Base-by-base conservation (phyloP, 2,888 invertebrate genomes). In the Horisme vitalbata region DNA sequence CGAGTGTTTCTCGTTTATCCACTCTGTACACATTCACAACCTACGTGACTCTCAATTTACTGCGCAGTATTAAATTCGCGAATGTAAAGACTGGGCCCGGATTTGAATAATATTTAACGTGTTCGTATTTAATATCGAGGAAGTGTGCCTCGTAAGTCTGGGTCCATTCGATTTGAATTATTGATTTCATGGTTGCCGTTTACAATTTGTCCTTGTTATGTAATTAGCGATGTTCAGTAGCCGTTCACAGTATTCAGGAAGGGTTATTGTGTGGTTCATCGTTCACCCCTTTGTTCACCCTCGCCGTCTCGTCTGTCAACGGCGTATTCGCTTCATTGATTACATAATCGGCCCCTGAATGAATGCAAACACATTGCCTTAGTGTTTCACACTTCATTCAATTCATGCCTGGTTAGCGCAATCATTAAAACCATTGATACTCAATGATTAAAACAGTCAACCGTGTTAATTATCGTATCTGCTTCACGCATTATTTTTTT, bases 261-360 rank as follows among this genome's bases (percentile, higher is more conserved):
- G 74, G 79, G 82, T 76, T 81, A 71, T 76, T 77, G 69, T 73
- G 61, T 63, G 59, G 57, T 55, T 57, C 68, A 59, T 59, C 71
- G 57, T 56, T 55, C 68, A 63, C 63, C 71, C 76, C 75, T 77
- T 76, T 80, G 71, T 75, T 63, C 65, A 59, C 58, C 57, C 66
- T 65, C 57, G 54, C 52, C 49, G 62, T 59, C 65, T 71, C 63
- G 68, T 65, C 66, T 71, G 75, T 69, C 64, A 67, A 59, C 55
- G 57, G 59, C 64, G 60, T 61, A 63, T 71, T 63, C 74, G 68
- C 74, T 71, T 69, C 69, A 72, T 68, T 75, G 78, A 63, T 65
- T 76, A 59, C 65, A 70, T 75, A 79, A 78, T 75, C 66, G 64
- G 50, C 18, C 61, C 56, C 55, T 63, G 59, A 65, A 71, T 65